Conservation (phyloP, 37 sponge, comb jelly and placozoan species). For the Mnemiopsis leidyi region DNA sequence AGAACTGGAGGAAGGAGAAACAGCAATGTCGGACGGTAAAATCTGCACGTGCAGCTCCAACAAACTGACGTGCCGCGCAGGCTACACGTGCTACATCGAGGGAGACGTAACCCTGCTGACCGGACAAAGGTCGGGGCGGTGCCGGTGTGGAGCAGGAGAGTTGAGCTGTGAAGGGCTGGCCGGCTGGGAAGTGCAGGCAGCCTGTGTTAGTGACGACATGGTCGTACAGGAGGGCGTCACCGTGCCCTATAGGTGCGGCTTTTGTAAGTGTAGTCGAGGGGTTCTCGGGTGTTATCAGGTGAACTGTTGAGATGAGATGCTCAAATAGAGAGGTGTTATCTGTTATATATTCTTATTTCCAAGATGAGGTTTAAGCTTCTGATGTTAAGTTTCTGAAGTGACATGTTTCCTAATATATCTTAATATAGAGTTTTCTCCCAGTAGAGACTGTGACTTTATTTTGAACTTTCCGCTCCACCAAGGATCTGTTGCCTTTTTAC, state of each 20-base stretch:
- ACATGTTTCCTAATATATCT: too few species aligned
- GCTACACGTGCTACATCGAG: constrained; percentile 3
- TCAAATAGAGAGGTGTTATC: too few species aligned
- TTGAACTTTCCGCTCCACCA: too few species aligned
- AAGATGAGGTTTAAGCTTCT: too few species aligned
- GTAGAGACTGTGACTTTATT: too few species aligned
- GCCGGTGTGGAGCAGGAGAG: background rate
- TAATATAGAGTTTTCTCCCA: too few species aligned
- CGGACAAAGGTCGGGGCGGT: background rate
- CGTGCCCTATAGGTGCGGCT: background rate
- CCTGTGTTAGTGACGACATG: background rate
- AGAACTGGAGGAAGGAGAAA: background rate
- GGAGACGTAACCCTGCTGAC: background rate
- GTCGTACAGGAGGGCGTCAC: constrained; percentile 9
- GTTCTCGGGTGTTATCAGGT: constrained; percentile 21
- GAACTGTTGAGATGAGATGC: background rate
- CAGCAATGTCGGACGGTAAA: background rate
- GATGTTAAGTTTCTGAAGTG: too few species aligned
- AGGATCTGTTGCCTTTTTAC: too few species aligned
- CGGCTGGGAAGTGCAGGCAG: background rate
- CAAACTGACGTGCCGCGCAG: background rate
- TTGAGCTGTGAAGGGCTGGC: background rate
- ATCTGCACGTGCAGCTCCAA: background rate
- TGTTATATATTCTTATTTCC: too few species aligned
- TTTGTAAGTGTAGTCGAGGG: background rate